Percentiles rank a stretch among this genome's conserved stretches.
Conservation (phyloP, 2,113 vertebrate species). For the Lipophrys pholis region DNA sequence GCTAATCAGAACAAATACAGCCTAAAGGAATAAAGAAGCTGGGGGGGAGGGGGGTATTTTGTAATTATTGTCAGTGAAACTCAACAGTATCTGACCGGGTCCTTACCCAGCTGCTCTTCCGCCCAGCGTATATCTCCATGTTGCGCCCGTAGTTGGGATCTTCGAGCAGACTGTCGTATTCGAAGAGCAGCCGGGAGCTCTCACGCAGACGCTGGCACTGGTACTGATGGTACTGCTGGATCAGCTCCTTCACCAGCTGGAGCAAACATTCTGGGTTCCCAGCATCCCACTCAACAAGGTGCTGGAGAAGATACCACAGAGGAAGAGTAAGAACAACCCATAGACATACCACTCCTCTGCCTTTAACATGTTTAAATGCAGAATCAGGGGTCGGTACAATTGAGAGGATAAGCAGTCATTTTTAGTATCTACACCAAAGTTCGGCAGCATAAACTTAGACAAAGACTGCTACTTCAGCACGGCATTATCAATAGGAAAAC, state of each 20-base stretch:
- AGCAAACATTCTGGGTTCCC: constrained; percentile 92
- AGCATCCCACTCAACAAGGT: constrained; percentile 93
- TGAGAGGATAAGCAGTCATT: background rate
- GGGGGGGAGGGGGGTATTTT: too few species aligned
- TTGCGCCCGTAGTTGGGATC: constrained; percentile 93
- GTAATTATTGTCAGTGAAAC: too few species aligned
- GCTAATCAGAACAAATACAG: too few species aligned
- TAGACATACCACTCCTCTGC: background rate
- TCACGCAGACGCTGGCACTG: constrained; percentile 94
- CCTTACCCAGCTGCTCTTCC: constrained; percentile 96
- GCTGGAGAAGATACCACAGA: constrained; percentile 78
- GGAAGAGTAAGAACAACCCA: constrained; percentile 8
- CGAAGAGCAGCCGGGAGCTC: constrained; percentile 97
- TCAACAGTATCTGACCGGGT: too few species aligned
- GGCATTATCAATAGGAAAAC: too few species aligned
- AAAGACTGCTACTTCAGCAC: too few species aligned
- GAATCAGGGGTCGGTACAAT: constrained; percentile 4
- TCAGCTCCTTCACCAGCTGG: constrained; percentile 96
- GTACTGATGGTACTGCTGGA: constrained; percentile 97
- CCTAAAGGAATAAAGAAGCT: too few species aligned
- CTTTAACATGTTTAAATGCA: constrained; percentile 7
- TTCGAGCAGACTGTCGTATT: constrained; percentile 96
- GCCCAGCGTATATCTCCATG: constrained; percentile 97
- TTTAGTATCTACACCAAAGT: background rate
- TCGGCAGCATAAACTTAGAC: background rate